Percentiles rank a stretch among this genome's conserved stretches.
Evolutionary conservation across 2,888 invertebrate genomes (phyloP).

Genomic region (Platycheirus albimanus): DNA sequence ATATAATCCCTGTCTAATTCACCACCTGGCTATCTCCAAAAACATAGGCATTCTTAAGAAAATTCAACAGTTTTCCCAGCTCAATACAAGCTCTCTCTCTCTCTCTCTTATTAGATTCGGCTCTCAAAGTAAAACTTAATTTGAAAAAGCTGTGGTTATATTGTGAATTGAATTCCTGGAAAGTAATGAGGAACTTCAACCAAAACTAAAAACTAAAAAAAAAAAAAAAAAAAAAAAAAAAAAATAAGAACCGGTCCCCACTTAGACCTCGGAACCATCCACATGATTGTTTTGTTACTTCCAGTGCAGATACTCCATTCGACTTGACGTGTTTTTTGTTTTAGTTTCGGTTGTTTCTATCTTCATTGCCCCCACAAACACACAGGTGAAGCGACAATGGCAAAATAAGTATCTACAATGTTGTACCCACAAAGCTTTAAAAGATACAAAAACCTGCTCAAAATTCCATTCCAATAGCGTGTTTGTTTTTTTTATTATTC

Average conservation of each 20-base stretch:
- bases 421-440: constrained; percentile 51
- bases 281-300: constrained; percentile 62
- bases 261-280: constrained; percentile 53
- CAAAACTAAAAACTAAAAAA: constrained; percentile 37
- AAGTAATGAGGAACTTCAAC: constrained; percentile 54
- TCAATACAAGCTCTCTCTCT: background rate
- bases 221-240: constrained; percentile 21
- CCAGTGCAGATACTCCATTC: constrained; percentile 30
- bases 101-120: background rate
- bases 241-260: constrained; percentile 52
- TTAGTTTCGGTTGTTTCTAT: constrained; percentile 20
- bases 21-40: constrained; percentile 17
- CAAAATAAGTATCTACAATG: constrained; percentile 36
- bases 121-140: background rate
- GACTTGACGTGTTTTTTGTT: constrained; percentile 31
- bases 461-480: constrained; percentile 72
- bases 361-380: constrained; percentile 45
- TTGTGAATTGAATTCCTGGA: constrained; percentile 75
- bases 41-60: background rate
- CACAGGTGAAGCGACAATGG: constrained; percentile 33
- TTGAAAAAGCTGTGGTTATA: background rate
- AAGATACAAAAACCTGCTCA: constrained; percentile 67
- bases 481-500: constrained; percentile 43
- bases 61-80: background rate
- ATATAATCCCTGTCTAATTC: too few relatives aligned